Evolutionary conservation across 2,888 invertebrate species (phyloP).

Genomic region (Volucella bombylans): DNA sequence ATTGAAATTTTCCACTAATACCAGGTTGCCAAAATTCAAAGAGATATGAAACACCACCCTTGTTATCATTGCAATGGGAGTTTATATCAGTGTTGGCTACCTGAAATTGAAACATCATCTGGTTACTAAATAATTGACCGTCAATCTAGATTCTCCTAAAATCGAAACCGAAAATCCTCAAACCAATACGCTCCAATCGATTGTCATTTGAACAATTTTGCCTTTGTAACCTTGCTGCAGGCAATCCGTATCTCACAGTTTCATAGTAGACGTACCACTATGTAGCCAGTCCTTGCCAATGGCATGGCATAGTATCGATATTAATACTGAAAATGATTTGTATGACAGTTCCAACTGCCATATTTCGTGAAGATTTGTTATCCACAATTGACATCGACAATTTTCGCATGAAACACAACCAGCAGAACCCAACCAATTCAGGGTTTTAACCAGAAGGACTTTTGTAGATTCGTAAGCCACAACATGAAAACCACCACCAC

Average conservation of each 20-base stretch:
- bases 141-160: not conserved
- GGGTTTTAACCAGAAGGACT: not conserved
- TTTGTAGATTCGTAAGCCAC: constrained; percentile 13
- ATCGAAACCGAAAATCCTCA: constrained; percentile 1
- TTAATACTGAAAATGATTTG: constrained; percentile 59
- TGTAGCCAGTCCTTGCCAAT: too few relatives aligned
- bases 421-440: not conserved
- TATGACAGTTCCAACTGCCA: constrained; percentile 51
- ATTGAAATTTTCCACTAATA: too few relatives aligned
- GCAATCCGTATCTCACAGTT: not conserved
- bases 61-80: not conserved
- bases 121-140: too few relatives aligned
- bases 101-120: not conserved
- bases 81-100: not conserved
- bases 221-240: not conserved
- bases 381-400: constrained; percentile 44
- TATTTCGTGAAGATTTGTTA: constrained; percentile 51
- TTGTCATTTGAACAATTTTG: constrained; percentile 1
- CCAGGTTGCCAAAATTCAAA: too few relatives aligned
- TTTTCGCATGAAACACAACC: constrained; percentile 23
- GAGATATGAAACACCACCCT: too few relatives aligned
- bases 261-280: not conserved
- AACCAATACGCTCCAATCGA: not conserved
- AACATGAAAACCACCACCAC: constrained; percentile 26
- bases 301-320: constrained; percentile 14